A percentile compares a stretch with the other conserved stretches of the same genome.
These are phyloP conservation scores for Busseola fusca DNA, from an alignment of 2,888 invertebrate species.

Conservation along the genomic window DNA sequence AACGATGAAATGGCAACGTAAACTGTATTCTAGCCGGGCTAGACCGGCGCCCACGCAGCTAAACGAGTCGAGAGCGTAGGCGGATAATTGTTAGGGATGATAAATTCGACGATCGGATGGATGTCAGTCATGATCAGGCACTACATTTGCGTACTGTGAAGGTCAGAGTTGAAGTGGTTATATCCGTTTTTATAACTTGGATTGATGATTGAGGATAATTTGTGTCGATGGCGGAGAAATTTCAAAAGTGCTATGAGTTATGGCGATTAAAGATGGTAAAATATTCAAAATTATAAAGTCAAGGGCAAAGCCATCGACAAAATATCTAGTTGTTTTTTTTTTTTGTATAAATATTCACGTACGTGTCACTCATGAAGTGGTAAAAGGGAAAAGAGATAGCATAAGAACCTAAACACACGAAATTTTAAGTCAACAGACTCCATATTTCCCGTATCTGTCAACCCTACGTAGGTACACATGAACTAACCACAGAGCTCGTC, in stretches of 20 bases:
- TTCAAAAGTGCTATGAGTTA: neutral
- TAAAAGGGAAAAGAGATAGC: neutral
- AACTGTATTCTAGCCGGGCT: slow-evolving; percentile 54
- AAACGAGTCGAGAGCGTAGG: slow-evolving; percentile 49
- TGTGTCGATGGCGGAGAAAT: slow-evolving; percentile 8
- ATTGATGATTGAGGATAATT: neutral
- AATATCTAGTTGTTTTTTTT: neutral
- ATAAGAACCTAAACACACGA: neutral
- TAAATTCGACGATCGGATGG: slow-evolving; percentile 43
- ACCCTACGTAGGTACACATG: slow-evolving; percentile 35
- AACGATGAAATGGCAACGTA: slow-evolving; percentile 40
- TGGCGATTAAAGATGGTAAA: neutral
- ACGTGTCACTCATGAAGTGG: neutral
- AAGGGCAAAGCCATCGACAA: neutral
- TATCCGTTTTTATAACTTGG: slow-evolving; percentile 6
- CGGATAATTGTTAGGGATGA: slow-evolving; percentile 60
- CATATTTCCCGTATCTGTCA: slow-evolving; percentile 19
- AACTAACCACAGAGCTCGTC: slow-evolving; percentile 22
- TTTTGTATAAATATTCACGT: neutral
- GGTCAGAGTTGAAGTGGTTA: slow-evolving; percentile 37
- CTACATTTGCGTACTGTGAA: slow-evolving; percentile 31
- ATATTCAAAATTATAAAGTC: slow-evolving; percentile 13
- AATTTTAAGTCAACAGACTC: neutral
- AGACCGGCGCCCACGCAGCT: slow-evolving; percentile 60
- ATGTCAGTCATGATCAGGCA: slow-evolving; percentile 56